A percentile compares a stretch with the other conserved stretches of the same genome.
Evolutionary conservation across 2,797 vertebrate species (phyloP).

Genomic region (Clarias fuscus): DNA sequence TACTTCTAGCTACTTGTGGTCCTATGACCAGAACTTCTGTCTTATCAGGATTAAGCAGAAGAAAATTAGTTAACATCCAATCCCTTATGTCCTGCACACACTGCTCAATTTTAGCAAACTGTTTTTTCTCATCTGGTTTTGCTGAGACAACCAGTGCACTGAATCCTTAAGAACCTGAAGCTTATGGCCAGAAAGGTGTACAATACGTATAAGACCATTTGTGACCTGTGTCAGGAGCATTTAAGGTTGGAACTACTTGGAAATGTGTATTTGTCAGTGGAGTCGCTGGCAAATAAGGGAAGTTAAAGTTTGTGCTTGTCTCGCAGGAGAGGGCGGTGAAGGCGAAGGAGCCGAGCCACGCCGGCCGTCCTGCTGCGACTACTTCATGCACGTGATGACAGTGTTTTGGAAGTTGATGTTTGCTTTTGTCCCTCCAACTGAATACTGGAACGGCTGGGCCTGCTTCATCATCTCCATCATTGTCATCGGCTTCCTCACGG

Average conservation of each 20-base stretch:
- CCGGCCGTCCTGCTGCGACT: constrained; percentile 85
- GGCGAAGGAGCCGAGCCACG: constrained; percentile 75
- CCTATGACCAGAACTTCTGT: too few relatives aligned
- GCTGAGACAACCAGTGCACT: not conserved
- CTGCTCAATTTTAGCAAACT: too few relatives aligned
- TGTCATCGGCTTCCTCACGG: constrained; percentile 79
- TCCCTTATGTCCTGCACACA: too few relatives aligned
- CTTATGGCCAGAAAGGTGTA: not conserved
- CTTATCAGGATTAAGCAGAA: too few relatives aligned
- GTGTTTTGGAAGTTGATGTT: constrained; percentile 95
- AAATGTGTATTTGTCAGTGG: not conserved
- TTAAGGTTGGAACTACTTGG: not conserved
- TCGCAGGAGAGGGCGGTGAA: constrained; percentile 77
- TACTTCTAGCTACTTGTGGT: too few relatives aligned
- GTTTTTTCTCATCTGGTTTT: too few relatives aligned
- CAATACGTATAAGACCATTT: not conserved
- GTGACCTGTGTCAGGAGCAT: not conserved
- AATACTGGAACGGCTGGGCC: constrained; percentile 92
- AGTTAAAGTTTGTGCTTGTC: not conserved
- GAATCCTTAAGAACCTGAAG: not conserved
- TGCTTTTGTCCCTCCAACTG: constrained; percentile 86
- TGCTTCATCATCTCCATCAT: constrained; percentile 87
- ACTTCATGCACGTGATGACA: constrained; percentile 89
- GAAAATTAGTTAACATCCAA: too few relatives aligned
- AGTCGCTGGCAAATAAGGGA: not conserved